phyloP scores from a whole-genome alignment of 2,888 invertebrate genomes.

The Incurvaria masculella region DNA sequence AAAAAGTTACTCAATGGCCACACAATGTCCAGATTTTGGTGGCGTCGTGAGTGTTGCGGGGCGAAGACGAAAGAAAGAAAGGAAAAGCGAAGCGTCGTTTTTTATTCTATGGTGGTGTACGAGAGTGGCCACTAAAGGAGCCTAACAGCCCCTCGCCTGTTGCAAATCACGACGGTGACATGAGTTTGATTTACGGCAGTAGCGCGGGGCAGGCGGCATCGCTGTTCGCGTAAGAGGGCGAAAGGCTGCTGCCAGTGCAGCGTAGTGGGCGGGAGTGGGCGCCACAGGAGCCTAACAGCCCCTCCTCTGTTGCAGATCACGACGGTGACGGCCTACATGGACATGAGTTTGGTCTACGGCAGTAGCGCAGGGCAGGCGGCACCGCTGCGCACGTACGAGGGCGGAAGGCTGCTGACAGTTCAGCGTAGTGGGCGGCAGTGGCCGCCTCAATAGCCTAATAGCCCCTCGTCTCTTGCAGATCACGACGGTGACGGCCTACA shows the following conservation, averaged over 20 bases:
- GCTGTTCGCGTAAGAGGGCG: slow-evolving; percentile 65
- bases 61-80: too few species aligned
- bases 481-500: slow-evolving; percentile 64
- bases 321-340: slow-evolving; percentile 69
- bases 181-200: slow-evolving; percentile 82
- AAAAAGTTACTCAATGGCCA: too few species aligned
- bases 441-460: slow-evolving; percentile 68
- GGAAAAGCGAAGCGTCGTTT: too few species aligned
- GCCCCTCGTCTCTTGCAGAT: too few species aligned
- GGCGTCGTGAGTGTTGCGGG: too few species aligned
- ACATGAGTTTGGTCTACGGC: slow-evolving; percentile 79
- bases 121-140: too few species aligned
- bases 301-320: slow-evolving; percentile 62
- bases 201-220: slow-evolving; percentile 61
- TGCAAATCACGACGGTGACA: slow-evolving; percentile 64
- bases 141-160: too few species aligned
- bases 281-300: slow-evolving; percentile 65
- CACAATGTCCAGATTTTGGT: too few species aligned
- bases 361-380: slow-evolving; percentile 63
- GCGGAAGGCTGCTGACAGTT: slow-evolving; percentile 64
- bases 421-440: slow-evolving; percentile 64
- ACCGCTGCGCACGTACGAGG: slow-evolving; percentile 62
- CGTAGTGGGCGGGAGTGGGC: slow-evolving; percentile 68
- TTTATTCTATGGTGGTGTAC: too few species aligned
- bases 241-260: slow-evolving; percentile 61